phyloP scores from a whole-genome alignment of 2,888 invertebrate genomes.

The Imbricaverruca yamaguchii region DNA sequence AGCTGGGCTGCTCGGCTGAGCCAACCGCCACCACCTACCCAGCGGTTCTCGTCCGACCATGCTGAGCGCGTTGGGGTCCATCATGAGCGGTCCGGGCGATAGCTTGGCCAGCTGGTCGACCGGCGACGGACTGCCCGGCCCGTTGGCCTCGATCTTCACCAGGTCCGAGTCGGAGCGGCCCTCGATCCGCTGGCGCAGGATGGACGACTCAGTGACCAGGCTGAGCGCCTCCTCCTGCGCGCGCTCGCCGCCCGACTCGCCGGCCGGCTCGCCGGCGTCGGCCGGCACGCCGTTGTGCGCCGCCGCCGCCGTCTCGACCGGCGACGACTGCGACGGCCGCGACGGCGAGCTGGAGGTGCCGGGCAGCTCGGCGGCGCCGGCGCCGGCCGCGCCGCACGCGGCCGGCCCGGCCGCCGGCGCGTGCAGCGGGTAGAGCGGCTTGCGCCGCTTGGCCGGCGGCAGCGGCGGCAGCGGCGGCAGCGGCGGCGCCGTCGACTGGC shows the following conservation, averaged over 20 bases:
- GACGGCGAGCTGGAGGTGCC: slow-evolving; percentile 30
- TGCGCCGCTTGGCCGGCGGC: slow-evolving; percentile 1
- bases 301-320: slow-evolving; percentile 24
- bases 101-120: neutral
- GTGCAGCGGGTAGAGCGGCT: slow-evolving; percentile 16
- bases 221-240: slow-evolving; percentile 30
- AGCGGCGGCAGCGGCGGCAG: neutral
- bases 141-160: slow-evolving; percentile 23
- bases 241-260: neutral
- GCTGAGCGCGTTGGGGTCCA: slow-evolving; percentile 21
- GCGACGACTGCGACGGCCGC: slow-evolving; percentile 28
- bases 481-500: neutral
- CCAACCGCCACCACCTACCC: neutral
- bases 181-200: slow-evolving; percentile 33
- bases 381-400: neutral
- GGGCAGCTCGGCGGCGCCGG: slow-evolving; percentile 28
- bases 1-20: too few relatives aligned
- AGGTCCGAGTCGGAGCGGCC: slow-evolving; percentile 31
- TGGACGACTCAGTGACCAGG: slow-evolving; percentile 32
- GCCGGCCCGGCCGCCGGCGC: neutral
- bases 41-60: slow-evolving; percentile 9
- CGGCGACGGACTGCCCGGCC: neutral
- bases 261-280: neutral
- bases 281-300: slow-evolving; percentile 24
- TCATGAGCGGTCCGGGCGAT: neutral